Conservation (phyloP, 2,113 vertebrate genomes). For the Bolborhynchus lineola region DNA sequence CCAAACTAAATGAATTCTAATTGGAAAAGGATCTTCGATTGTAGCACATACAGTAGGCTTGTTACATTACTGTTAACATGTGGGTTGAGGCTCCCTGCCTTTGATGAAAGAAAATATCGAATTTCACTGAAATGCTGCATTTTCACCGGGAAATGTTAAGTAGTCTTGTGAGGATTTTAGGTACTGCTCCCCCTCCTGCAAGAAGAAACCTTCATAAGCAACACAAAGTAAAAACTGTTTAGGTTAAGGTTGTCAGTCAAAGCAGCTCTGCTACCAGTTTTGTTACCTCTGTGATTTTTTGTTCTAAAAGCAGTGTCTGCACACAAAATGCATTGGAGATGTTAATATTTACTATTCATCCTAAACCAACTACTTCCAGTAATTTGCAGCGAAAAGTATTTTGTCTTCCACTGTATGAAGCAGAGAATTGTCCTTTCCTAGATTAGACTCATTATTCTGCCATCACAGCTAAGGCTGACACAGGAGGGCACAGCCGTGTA, state of each 20-base stretch:
- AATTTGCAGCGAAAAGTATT: not conserved
- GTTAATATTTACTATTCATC: not conserved
- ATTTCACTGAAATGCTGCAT: slow-evolving; percentile 58
- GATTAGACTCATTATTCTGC: not conserved
- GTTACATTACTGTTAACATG: slow-evolving; percentile 55
- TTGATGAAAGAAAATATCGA: slow-evolving; percentile 69
- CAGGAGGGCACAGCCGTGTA: not conserved
- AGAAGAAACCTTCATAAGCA: slow-evolving; percentile 24
- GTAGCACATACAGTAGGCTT: slow-evolving; percentile 44
- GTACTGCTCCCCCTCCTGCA: slow-evolving; percentile 12
- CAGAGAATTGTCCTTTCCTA: not conserved
- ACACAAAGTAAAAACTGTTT: not conserved
- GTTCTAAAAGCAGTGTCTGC: not conserved
- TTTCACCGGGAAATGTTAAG: slow-evolving; percentile 47
- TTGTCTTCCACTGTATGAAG: not conserved
- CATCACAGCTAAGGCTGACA: not conserved
- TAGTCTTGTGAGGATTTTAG: slow-evolving; percentile 56
- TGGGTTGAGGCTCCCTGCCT: slow-evolving; percentile 56
- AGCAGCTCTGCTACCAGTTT: not conserved
- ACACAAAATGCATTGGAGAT: not conserved
- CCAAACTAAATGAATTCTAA: not conserved
- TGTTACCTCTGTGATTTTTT: not conserved
- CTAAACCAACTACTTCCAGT: not conserved
- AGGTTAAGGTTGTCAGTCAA: not conserved
- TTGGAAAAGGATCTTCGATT: slow-evolving; percentile 42